Base-by-base conservation (phyloP, 2,113 vertebrate genomes). In the Cinclus cinclus region DNA sequence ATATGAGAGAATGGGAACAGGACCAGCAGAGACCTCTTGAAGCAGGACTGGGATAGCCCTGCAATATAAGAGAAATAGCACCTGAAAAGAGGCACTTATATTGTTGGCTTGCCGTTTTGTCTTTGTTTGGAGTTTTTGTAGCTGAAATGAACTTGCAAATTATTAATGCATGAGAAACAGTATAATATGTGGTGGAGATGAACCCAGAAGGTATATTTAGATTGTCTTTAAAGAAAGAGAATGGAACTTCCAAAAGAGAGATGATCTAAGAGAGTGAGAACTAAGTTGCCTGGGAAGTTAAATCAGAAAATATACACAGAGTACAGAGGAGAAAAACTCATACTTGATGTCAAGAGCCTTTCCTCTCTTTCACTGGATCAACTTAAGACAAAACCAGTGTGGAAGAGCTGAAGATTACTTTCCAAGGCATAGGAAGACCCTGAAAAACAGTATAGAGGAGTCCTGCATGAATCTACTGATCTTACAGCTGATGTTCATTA, bases 101-200 rank as follows among this genome's bases (percentile, higher is more conserved):
- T 35, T 31, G 21, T 30, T 58, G 52, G 14, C 24, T 75, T 42
- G 30, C 19, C 49, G 8, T 49, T n/a, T 10, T 47, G 22, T 22
- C 6, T 7, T 58, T 81, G 15, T 42, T 58, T 35, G 52, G 2
- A 31, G 25, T 14, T 86, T 67, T 77, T 44, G 53, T 60, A 27
- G 37, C 53, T 42, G 37, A 23, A 11, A 2, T 10, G 33, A 27
- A 17, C 59, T 11, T 0, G 0, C 31, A 37, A 35, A 44, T 59
- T 41, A 30, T 11, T 37, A 5, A 2, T 42, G 30, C 31, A 19
- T 56, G 30, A 37, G 33, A 76, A 89, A 49, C 5, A 63, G 17
- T 59, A 24, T 44, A 82, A 39, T 0, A 0, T 30, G 11, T 31
- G 31, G 46, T 75, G n/a, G 15, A 62, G 15, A 39, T 67, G 52